These are phyloP conservation scores for Leucosticte australis DNA, from an alignment of 2,113 vertebrate genomes.

Conservation along the genomic window DNA sequence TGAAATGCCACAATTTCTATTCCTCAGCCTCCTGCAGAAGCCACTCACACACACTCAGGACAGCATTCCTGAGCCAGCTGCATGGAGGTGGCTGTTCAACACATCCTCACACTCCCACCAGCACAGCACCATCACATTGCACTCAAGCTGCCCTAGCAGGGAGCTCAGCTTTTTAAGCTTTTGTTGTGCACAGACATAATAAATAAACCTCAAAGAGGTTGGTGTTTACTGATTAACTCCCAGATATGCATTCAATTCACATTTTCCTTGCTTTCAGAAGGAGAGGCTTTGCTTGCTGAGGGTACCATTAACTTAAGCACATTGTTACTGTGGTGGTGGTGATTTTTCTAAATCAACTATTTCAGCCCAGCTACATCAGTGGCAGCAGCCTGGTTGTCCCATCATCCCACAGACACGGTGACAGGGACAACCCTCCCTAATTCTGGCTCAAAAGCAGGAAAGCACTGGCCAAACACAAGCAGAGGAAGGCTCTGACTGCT, in stretches of 20 bases:
- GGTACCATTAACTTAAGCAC: neutral
- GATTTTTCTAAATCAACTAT: neutral
- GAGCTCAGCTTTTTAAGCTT: conserved; percentile 15
- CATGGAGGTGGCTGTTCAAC: neutral
- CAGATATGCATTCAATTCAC: neutral
- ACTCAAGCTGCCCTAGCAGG: neutral
- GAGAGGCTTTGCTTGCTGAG: neutral
- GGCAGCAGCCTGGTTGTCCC: neutral
- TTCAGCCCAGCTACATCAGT: neutral
- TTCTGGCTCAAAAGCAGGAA: neutral
- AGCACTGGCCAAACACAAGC: neutral
- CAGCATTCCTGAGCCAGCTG: neutral
- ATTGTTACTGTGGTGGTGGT: neutral
- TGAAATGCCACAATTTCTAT: neutral
- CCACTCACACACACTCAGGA: neutral
- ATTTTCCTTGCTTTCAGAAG: neutral
- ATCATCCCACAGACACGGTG: neutral
- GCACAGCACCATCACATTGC: neutral
- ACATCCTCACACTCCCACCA: neutral
- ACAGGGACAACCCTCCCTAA: neutral
- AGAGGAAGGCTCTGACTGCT: neutral
- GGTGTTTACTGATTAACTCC: neutral
- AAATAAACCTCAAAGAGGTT: neutral
- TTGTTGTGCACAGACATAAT: neutral
- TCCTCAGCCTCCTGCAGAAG: neutral